Conservation (phyloP, 2,888 invertebrate species). For the Pardosa pseudoannulata region DNA sequence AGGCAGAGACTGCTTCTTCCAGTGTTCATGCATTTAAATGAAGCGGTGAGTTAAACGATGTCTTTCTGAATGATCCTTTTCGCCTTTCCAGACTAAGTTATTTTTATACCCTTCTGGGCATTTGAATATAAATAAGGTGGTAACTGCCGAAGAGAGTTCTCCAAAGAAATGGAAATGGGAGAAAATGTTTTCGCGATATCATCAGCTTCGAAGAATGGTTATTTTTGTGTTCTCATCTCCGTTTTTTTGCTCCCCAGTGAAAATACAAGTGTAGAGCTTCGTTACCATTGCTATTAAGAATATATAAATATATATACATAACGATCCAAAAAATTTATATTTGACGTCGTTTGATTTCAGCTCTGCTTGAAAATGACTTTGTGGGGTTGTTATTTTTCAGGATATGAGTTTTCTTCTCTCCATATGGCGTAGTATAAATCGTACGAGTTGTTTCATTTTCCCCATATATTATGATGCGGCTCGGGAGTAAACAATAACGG, state of each 20-base stretch:
- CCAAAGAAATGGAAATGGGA: slow-evolving; percentile 37
- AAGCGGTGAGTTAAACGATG: slow-evolving; percentile 39
- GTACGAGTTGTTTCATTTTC: no score
- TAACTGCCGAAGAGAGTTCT: slow-evolving; percentile 43
- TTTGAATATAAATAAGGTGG: slow-evolving; percentile 70
- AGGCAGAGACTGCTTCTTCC: not conserved
- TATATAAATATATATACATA: slow-evolving; percentile 18
- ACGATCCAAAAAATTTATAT: slow-evolving; percentile 24
- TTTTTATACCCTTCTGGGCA: slow-evolving; percentile 56
- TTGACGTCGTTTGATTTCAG: no score
- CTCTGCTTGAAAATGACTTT: no score
- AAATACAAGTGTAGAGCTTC: not conserved
- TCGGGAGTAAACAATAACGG: no score
- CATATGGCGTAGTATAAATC: no score
- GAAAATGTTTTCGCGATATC: slow-evolving; percentile 47
- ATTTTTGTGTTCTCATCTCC: slow-evolving; percentile 33
- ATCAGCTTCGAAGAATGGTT: slow-evolving; percentile 50
- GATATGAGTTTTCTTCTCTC: no score
- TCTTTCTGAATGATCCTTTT: slow-evolving; percentile 29
- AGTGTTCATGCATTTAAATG: slow-evolving; percentile 66
- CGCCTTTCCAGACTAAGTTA: slow-evolving; percentile 21
- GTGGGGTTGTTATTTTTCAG: no score
- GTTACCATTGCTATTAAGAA: slow-evolving; percentile 20
- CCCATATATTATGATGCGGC: no score
- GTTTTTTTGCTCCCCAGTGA: not conserved